Conservation (phyloP, 2,888 invertebrate species). For the Eutolmus rufibarbis region DNA sequence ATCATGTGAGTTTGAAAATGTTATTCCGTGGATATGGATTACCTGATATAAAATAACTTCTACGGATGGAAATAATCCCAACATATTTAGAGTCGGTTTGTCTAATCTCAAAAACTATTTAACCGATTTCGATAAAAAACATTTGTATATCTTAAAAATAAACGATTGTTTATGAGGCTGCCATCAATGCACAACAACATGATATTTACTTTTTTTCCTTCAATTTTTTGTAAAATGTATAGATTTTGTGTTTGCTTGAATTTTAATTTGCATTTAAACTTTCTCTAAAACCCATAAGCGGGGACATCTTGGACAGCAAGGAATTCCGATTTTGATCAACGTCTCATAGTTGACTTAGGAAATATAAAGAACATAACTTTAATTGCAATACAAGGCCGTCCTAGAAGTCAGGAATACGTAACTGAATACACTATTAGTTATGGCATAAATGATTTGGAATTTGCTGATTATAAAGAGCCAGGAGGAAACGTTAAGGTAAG, state of each 20-base stretch:
- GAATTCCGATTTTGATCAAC: constrained; percentile 91
- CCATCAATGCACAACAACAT: background rate
- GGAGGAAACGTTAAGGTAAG: constrained; percentile 90
- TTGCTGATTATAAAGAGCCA: constrained; percentile 86
- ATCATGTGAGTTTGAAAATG: background rate
- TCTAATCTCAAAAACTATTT: too few relatives aligned
- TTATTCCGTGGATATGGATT: too few relatives aligned
- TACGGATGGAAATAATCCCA: too few relatives aligned
- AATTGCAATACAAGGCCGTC: constrained; percentile 88
- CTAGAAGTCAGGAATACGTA: constrained; percentile 87
- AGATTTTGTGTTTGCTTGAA: constrained; percentile 10
- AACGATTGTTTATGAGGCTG: background rate
- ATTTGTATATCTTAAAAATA: background rate
- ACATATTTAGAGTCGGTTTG: too few relatives aligned
- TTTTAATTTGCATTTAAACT: constrained; percentile 22
- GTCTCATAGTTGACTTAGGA: constrained; percentile 88
- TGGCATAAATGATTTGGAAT: constrained; percentile 89
- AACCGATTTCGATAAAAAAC: too few relatives aligned
- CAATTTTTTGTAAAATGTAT: constrained; percentile 11
- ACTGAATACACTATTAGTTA: constrained; percentile 94
- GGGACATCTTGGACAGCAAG: constrained; percentile 91
- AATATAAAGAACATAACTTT: constrained; percentile 86
- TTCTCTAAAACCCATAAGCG: constrained; percentile 65
- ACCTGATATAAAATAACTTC: too few relatives aligned
- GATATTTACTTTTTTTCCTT: constrained; percentile 7